A percentile compares a stretch with the other conserved stretches of the same genome.
These are phyloP conservation scores for Glaucidium brasilianum DNA, from an alignment of 2,113 vertebrate genomes.

Conservation along the genomic window DNA sequence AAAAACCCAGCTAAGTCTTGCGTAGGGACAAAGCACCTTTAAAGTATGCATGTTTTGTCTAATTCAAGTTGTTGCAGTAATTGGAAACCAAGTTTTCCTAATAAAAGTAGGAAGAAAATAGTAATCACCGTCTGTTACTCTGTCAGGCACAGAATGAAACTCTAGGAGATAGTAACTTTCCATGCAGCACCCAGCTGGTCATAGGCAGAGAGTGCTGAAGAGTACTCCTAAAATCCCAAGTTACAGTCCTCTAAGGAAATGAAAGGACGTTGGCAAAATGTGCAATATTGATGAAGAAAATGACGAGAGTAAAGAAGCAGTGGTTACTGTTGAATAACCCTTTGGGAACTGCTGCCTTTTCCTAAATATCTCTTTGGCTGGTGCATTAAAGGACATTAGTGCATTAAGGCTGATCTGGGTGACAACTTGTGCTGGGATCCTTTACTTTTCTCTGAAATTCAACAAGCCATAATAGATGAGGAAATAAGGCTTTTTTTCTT, in stretches of 20 bases:
- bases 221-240: not conserved
- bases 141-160: not conserved
- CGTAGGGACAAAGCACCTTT: not conserved
- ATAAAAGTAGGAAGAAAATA: not conserved
- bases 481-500: not conserved
- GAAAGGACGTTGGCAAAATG: not conserved
- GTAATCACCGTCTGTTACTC: not conserved
- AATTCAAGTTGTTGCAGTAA: not conserved
- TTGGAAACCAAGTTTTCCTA: not conserved
- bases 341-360: not conserved
- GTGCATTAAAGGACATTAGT: not conserved
- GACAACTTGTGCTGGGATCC: not conserved
- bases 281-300: not conserved
- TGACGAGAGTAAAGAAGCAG: not conserved
- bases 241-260: not conserved
- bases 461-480: not conserved
- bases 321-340: not conserved
- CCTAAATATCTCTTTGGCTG: not conserved
- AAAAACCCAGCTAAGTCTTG: not conserved
- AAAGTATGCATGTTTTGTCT: not conserved
- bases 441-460: not conserved
- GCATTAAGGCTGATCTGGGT: not conserved
- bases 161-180: not conserved
- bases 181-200: not conserved
- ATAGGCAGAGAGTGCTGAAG: rapidly evolving